Conservation (phyloP, 2,797 vertebrate genomes). For the Arctocebus calabarensis region DNA sequence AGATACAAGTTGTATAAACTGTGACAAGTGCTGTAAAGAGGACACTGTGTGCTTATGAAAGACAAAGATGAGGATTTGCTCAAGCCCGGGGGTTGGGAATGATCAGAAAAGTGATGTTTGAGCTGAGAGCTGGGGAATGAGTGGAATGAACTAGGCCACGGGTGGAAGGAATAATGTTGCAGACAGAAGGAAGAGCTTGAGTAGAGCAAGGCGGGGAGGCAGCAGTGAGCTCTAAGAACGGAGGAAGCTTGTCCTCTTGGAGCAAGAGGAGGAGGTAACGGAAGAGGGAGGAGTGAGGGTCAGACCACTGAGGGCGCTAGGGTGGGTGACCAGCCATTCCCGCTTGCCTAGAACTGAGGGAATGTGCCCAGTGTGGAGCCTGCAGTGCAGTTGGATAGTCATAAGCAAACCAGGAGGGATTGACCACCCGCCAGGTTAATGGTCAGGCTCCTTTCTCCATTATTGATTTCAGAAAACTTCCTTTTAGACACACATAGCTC, state of each 20-base stretch:
- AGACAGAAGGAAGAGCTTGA: neutral
- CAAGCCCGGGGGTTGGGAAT: neutral
- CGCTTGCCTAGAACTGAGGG: neutral
- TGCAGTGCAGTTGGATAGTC: neutral
- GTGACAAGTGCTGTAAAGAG: neutral
- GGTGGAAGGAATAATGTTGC: neutral
- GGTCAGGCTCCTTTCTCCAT: neutral
- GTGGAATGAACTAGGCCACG: neutral
- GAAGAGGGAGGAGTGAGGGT: neutral
- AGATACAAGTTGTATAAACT: slow-evolving; percentile 32
- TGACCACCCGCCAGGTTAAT: neutral
- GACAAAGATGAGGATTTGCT: neutral
- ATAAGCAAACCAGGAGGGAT: neutral
- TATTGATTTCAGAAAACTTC: neutral
- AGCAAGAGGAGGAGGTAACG: neutral
- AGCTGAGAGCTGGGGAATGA: neutral
- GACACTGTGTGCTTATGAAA: neutral
- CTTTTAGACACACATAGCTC: neutral
- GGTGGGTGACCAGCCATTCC: neutral
- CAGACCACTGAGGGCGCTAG: rapidly evolving
- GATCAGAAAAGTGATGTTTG: neutral
- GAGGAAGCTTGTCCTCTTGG: neutral
- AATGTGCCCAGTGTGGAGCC: neutral
- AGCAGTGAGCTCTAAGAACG: neutral
- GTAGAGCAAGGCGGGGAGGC: rapidly evolving